Base-by-base conservation (phyloP, 2,888 invertebrate species). In the Lycaena phlaeas region DNA sequence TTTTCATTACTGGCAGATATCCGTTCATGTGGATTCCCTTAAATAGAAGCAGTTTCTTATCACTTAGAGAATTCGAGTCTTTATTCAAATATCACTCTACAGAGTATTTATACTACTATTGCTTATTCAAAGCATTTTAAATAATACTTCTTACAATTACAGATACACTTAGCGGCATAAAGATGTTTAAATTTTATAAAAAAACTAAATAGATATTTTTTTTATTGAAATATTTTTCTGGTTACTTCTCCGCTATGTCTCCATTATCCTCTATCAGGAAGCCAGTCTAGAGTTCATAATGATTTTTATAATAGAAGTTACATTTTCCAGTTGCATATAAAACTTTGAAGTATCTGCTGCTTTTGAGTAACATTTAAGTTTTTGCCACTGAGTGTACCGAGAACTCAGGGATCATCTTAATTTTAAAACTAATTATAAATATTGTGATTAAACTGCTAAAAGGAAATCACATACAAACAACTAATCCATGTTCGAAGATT, bases 401-500 rank as follows among this genome's bases (percentile, higher is more conserved):
- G 2, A 40, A 38, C 11, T 18, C 17, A 34, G 11, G 25, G 9
- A 39, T 15, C 26, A 36, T 36, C 29, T 15, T 22, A 29, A 17
- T 27, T 27, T 31, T 38, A 25, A 18, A 40, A 46, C 30, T 41
- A 29, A 29, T 29, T 11, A 22, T 37, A 22, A 41, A 29, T 5
- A 30, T 12, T 31, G 14, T 56, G 58, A 62, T 53, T 50, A 61
- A 67, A 71, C 67, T 68, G 68, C 67, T 68, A 66, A 60, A 66
- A 67, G 68, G 63, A 61, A 69, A 65, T 61, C 61, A 60, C 56
- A 44, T 51, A 50, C 48, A 46, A 46, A 56, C 42, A 42, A 34
- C 41, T 52, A 50, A 57, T 56, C 48, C 50, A 51, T 41, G 46
- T 49, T 46, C 48, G 55, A 72, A 73, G 76, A 76, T 67, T 58